Base-by-base conservation (phyloP, 92 coral and sea anemone species). In the Epizoanthus scotinus region DNA sequence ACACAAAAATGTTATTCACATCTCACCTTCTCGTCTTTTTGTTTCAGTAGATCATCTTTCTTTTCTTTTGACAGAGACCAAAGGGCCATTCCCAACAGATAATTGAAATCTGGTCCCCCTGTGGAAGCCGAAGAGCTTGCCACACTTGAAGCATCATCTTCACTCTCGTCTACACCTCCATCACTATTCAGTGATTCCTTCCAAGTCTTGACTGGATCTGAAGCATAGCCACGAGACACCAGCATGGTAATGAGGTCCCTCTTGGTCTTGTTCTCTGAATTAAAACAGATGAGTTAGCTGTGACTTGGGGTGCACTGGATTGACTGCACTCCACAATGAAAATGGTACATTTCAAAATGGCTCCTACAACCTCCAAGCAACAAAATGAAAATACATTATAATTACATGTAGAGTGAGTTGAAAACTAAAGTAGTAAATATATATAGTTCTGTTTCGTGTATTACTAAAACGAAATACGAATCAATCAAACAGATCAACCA, bases 171-270 rank as follows among this genome's bases (percentile, higher is more conserved):
- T 42, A 57, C 78, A 2, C 70, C 87, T 6, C 31, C 77, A 0
- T 60, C 71, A 19, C 73, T 6, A 71, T 92, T 94, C 50, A 92
- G 89, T 1, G 59, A 20, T 3, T 94, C 98, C 63, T 94, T 94
- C 98, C 98, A 94, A 7, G 88, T 78, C 38, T 92, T 92, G 15
- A 94, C 92, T 3, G 98, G 98, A 70, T 94, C 98, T 0, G 98
- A 90, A 52, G 92, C 87, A 84, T 78, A 94, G 31, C 98, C 93
- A 47, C 90, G 91, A 82, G 87, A 85, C 7, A 90, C 97, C 70
- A 94, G 86, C 77, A 89, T 88, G 53, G 82, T 83, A 63, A 94
- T 85, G 18, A 94, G 75, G 70, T 86, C 93, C 20, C 93, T 89
- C 83, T 94, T 92, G 29, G 81, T 50, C 71, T 82, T 89, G 91